Conservation (phyloP, 1,140 invertebrate genomes). For the Odontomachus brunneus region DNA sequence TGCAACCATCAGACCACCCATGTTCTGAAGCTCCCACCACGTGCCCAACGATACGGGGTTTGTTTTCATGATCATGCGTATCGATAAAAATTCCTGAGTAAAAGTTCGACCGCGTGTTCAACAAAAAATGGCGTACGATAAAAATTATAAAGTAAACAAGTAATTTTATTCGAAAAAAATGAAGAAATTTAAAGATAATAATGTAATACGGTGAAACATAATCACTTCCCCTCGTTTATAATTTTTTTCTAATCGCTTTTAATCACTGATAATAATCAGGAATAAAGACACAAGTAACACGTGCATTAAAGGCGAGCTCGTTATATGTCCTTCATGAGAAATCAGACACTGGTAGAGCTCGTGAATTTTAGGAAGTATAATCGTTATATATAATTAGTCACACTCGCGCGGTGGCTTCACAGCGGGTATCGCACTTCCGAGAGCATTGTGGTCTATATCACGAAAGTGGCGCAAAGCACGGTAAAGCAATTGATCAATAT, state of each 20-base stretch:
- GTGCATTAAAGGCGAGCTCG: no score
- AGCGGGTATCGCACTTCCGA: constrained; percentile 77
- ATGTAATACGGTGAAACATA: no score
- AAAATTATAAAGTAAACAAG: not conserved
- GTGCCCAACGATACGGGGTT: constrained; percentile 17
- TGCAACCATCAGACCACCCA: constrained; percentile 77
- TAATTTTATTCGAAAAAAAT: not conserved
- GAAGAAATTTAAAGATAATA: not conserved
- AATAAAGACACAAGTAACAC: no score
- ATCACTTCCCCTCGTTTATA: no score
- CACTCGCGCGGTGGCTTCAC: constrained; percentile 71
- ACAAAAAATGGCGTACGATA: not conserved
- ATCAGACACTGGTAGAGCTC: not conserved
- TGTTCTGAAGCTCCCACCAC: constrained; percentile 25
- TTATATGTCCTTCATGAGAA: not conserved
- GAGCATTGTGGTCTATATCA: constrained; percentile 80
- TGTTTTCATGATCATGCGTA: constrained; percentile 36
- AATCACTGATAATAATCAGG: no score
- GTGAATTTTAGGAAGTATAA: constrained; percentile 65
- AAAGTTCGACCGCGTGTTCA: not conserved
- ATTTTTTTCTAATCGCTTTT: no score
- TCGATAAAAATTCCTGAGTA: constrained; percentile 62
- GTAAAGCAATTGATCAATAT: constrained; percentile 86
- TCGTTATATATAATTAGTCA: constrained; percentile 83
- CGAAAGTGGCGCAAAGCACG: constrained; percentile 85